Evolutionary conservation across 1,140 invertebrate species (phyloP).

Genomic region (Dermatophagoides farinae): DNA sequence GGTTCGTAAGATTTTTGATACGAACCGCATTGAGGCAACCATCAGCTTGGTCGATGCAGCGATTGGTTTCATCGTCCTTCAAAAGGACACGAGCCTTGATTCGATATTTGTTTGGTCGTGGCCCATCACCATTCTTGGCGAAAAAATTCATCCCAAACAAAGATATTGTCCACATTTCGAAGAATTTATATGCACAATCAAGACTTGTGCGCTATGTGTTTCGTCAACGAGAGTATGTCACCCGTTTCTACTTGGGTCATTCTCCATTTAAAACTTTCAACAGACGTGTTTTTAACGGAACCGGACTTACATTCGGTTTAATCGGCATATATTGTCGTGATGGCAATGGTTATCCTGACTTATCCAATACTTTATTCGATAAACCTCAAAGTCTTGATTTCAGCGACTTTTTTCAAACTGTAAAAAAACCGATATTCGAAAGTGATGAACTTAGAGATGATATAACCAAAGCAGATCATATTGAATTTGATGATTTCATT

Average conservation of each 20-base stretch:
- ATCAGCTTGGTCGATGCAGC: not conserved
- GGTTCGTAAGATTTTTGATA: too few relatives aligned
- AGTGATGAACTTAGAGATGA: not conserved
- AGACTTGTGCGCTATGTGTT: not conserved
- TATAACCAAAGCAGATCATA: constrained; percentile 27
- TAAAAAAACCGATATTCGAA: not conserved
- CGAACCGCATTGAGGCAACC: too few relatives aligned
- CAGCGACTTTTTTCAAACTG: not conserved
- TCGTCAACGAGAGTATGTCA: not conserved
- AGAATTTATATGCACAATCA: not conserved
- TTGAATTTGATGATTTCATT: constrained; percentile 45
- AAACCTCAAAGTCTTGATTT: constrained; percentile 43
- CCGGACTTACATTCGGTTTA: constrained; percentile 3
- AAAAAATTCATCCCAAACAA: not conserved
- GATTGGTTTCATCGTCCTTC: not conserved
- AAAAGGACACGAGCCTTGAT: not conserved
- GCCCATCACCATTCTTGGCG: too few relatives aligned
- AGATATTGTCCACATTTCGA: not conserved
- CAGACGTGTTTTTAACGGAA: not conserved
- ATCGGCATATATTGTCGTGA: constrained; percentile 2
- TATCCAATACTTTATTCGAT: constrained; percentile 45
- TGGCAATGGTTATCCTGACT: not conserved
- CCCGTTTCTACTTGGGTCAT: not conserved
- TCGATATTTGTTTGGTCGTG: not conserved
- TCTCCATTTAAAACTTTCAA: not conserved